phyloP scores from a whole-genome alignment of 2,113 vertebrate genomes.

The Neodontobutis hainanensis region DNA sequence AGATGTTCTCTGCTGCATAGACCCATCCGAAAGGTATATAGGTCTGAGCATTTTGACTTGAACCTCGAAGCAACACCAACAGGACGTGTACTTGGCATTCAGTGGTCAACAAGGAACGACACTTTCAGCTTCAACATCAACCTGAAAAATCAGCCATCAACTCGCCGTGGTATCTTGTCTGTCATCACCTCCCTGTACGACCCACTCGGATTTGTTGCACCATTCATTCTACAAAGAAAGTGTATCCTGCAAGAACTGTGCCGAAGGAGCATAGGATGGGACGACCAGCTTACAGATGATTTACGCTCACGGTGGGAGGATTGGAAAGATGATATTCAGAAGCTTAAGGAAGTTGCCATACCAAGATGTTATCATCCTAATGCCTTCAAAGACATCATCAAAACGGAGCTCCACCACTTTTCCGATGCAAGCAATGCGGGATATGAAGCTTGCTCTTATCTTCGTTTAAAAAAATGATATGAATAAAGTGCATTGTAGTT shows the following conservation, averaged over 20 bases:
- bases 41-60: background rate
- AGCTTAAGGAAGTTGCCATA: too few relatives aligned
- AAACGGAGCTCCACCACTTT: too few relatives aligned
- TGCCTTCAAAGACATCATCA: too few relatives aligned
- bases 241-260: background rate
- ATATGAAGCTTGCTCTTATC: too few relatives aligned
- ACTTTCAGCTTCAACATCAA: background rate
- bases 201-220: background rate
- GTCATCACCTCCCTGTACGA: background rate
- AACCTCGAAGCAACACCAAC: background rate
- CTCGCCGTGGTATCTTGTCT: background rate
- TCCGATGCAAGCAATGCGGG: too few relatives aligned
- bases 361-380: too few relatives aligned
- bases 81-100: background rate
- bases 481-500: too few relatives aligned
- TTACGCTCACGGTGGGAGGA: background rate
- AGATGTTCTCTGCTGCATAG: background rate
- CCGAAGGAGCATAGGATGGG: background rate
- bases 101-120: background rate
- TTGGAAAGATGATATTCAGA: background rate
- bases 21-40: conserved; percentile 12
- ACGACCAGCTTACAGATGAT: background rate
- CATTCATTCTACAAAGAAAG: background rate
- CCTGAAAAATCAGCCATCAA: background rate
- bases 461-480: too few relatives aligned